Conservation (phyloP, 2,888 invertebrate genomes). For the Microctonus brassicae region DNA sequence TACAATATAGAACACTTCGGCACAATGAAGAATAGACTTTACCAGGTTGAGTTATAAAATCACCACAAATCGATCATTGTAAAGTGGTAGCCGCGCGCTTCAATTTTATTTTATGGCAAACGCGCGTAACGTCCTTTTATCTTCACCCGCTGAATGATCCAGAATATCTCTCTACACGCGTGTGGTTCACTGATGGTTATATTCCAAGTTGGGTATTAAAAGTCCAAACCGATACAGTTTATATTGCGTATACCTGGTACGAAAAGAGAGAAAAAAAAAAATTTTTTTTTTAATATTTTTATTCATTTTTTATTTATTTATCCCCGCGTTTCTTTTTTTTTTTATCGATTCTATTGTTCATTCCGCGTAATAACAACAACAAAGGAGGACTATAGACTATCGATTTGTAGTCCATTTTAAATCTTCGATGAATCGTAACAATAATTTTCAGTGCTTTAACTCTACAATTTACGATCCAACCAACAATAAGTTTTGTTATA, state of each 20-base stretch:
- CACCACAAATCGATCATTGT: slow-evolving; percentile 68
- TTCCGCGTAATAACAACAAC: neutral
- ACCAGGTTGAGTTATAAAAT: slow-evolving; percentile 63
- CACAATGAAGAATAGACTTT: slow-evolving; percentile 32
- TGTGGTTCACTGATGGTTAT: slow-evolving; percentile 18
- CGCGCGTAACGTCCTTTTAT: slow-evolving; percentile 46
- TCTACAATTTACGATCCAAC: neutral
- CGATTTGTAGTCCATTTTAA: slow-evolving; percentile 13
- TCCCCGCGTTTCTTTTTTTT: neutral
- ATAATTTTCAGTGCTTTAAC: neutral
- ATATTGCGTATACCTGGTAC: neutral
- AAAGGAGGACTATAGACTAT: slow-evolving; percentile 34
- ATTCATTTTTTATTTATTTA: slow-evolving; percentile 1
- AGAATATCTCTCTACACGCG: slow-evolving; percentile 12
- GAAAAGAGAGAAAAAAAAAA: no score
- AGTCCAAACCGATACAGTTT: slow-evolving; percentile 5
- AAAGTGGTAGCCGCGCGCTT: slow-evolving; percentile 57
- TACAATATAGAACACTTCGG: slow-evolving; percentile 6
- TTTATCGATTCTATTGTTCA: slow-evolving; percentile 9
- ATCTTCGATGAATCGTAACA: slow-evolving; percentile 5
- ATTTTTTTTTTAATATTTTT: neutral
- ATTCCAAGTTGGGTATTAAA: slow-evolving; percentile 22
- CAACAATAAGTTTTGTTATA: neutral
- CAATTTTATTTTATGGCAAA: slow-evolving; percentile 61
- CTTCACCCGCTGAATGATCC: slow-evolving; percentile 45